phyloP scores from a whole-genome alignment of 2,797 vertebrate genomes.

The Acipenser ruthenus region DNA sequence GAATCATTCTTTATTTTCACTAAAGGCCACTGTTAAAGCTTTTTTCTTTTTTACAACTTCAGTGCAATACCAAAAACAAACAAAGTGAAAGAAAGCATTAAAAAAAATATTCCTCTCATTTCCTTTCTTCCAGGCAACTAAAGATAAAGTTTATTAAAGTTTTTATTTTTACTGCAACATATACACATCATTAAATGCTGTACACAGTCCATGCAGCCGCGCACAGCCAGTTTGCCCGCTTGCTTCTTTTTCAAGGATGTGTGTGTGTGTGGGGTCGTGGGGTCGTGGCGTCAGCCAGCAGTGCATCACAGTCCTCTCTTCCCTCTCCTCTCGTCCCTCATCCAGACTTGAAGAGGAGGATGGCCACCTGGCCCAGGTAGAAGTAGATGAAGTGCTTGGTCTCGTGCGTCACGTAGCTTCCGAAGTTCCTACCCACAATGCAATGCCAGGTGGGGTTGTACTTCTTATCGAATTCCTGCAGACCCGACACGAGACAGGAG shows the following conservation, averaged over 20 bases:
- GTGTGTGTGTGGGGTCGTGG: slow-evolving; percentile 52
- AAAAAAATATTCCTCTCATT: slow-evolving; percentile 63
- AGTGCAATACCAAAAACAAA: slow-evolving; percentile 70
- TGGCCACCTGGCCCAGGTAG: slow-evolving; percentile 98
- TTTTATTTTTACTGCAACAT: slow-evolving; percentile 77
- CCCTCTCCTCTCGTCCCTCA: slow-evolving; percentile 62
- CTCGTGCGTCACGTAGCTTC: slow-evolving; percentile 98
- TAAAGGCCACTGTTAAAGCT: slow-evolving; percentile 68
- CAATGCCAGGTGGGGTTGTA: slow-evolving; percentile 99
- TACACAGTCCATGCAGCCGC: slow-evolving; percentile 96
- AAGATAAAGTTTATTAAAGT: slow-evolving; percentile 65
- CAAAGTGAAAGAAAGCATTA: slow-evolving; percentile 60
- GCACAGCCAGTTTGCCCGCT: slow-evolving; percentile 61
- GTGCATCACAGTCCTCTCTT: slow-evolving; percentile 79
- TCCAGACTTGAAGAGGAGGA: slow-evolving; percentile 98
- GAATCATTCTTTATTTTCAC: slow-evolving; percentile 34
- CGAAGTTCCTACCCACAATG: slow-evolving; percentile 98
- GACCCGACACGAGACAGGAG: slow-evolving; percentile 21
- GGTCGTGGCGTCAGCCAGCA: slow-evolving; percentile 74
- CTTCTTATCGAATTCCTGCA: slow-evolving; percentile 98
- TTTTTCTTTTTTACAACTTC: slow-evolving; percentile 70
- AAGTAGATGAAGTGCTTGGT: slow-evolving; percentile 99
- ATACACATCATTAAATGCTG: slow-evolving; percentile 86
- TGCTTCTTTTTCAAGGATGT: slow-evolving; percentile 46
- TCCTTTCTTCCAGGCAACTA: slow-evolving; percentile 81